These are phyloP conservation scores for Orientallactaga sibirica DNA, from an alignment of 2,797 vertebrate genomes.

Conservation along the genomic window DNA sequence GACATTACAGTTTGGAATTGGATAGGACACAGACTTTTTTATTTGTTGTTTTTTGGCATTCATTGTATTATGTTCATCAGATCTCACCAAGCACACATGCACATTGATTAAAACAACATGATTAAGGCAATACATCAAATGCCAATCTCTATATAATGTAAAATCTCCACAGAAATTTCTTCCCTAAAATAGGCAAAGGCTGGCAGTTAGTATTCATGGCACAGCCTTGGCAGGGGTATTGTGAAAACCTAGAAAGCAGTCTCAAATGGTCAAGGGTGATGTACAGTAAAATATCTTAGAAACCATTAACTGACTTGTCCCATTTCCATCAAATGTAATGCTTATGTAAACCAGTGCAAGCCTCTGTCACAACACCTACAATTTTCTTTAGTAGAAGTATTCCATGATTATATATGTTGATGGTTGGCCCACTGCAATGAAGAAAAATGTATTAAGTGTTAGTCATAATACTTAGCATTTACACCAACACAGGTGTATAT, in stretches of 20 bases:
- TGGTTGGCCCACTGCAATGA: background rate
- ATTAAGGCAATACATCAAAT: constrained; percentile 79
- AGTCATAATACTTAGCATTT: constrained; percentile 28
- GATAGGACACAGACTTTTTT: constrained; percentile 72
- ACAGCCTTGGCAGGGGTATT: background rate
- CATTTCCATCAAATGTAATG: background rate
- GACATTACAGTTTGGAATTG: constrained; percentile 77
- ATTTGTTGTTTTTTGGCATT: constrained; percentile 73
- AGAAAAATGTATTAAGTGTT: background rate
- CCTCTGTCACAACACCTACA: background rate
- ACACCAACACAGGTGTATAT: background rate
- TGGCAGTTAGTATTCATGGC: constrained; percentile 40
- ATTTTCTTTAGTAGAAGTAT: constrained; percentile 9
- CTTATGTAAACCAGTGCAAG: background rate
- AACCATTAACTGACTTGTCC: background rate
- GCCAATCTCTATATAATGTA: constrained; percentile 67
- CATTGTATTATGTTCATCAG: constrained; percentile 66
- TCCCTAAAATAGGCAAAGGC: background rate
- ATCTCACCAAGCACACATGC: constrained; percentile 68
- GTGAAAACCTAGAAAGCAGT: background rate
- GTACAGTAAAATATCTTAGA: background rate
- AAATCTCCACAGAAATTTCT: constrained; percentile 61
- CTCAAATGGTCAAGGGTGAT: constrained; percentile 21
- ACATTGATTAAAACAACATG: constrained; percentile 77
- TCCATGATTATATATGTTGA: background rate